These are phyloP conservation scores for Muraenolepis orangiensis DNA, from an alignment of 2,797 vertebrate genomes.

Conservation along the genomic window DNA sequence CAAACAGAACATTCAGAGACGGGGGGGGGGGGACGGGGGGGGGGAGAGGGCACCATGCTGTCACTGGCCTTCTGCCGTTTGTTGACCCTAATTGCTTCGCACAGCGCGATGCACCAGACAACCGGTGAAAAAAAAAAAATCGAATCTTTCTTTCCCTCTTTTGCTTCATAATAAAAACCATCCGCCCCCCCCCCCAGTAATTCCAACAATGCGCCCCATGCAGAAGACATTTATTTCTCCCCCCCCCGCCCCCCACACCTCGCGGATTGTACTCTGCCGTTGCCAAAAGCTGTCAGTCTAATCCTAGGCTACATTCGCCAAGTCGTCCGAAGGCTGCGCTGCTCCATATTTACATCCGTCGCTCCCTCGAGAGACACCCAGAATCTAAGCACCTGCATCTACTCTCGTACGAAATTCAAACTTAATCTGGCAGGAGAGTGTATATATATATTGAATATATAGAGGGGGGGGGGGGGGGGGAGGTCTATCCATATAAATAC, in stretches of 20 bases:
- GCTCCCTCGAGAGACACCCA: not conserved
- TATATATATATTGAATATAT: not conserved
- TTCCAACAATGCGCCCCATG: no score
- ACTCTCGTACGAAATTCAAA: not conserved
- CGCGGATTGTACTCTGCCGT: conserved; percentile 10
- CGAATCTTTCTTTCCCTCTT: conserved; percentile 20
- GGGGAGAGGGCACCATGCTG: conserved; percentile 9
- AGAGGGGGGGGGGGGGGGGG: no score
- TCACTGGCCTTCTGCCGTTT: not conserved
- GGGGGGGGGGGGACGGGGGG: conserved; percentile 24
- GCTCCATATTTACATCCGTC: not conserved
- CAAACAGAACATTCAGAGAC: conserved; percentile 41
- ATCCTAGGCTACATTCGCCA: conserved; percentile 8
- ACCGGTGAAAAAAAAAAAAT: conserved; percentile 29
- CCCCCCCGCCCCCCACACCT: no score
- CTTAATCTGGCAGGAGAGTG: not conserved
- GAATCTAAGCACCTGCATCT: conserved; percentile 27
- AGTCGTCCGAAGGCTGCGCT: not conserved
- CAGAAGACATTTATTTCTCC: conserved; percentile 8
- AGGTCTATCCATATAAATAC: not conserved
- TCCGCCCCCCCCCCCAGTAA: no score
- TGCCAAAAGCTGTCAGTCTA: conserved; percentile 19
- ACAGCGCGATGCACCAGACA: conserved; percentile 39
- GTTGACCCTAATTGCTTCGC: conserved; percentile 45
- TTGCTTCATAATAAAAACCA: no score